These are phyloP conservation scores for Cephus pygmeus DNA, from an alignment of 2,888 invertebrate species.

Conservation along the genomic window DNA sequence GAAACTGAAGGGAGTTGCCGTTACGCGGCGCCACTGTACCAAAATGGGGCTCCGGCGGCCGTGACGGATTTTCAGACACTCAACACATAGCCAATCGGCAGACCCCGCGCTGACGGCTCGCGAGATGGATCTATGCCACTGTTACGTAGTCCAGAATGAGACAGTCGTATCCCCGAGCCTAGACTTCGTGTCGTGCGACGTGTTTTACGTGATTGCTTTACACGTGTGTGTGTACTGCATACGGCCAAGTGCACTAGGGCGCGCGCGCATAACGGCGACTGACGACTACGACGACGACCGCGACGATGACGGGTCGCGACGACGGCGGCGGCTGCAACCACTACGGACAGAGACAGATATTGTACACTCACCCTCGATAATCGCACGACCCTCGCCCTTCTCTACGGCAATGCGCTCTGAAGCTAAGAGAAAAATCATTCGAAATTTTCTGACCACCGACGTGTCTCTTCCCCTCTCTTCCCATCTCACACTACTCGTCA, in stretches of 20 bases:
- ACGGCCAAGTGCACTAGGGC: background rate
- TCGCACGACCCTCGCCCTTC: conserved; percentile 28
- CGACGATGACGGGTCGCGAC: background rate
- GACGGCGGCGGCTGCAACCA: background rate
- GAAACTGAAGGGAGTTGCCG: conserved; percentile 54
- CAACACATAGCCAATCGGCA: conserved; percentile 25
- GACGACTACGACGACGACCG: background rate
- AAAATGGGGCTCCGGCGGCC: conserved; percentile 41
- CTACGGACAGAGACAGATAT: conserved; percentile 15
- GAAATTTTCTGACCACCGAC: conserved; percentile 24
- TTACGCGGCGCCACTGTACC: conserved; percentile 43
- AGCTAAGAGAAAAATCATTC: conserved; percentile 26
- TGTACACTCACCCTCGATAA: conserved; percentile 39
- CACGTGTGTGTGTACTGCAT: background rate
- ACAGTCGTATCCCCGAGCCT: too few species aligned
- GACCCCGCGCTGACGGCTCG: background rate
- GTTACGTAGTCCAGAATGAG: too few species aligned
- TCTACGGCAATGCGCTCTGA: conserved; percentile 28
- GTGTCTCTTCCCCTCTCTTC: conserved; percentile 10
- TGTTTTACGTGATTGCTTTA: background rate
- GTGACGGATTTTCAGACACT: conserved; percentile 49
- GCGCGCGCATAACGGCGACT: background rate
- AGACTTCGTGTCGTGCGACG: background rate
- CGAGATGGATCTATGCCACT: too few species aligned
- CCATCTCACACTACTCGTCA: too few species aligned